phyloP scores from a whole-genome alignment of 2,797 vertebrate genomes.

The Chrosomus eos region DNA sequence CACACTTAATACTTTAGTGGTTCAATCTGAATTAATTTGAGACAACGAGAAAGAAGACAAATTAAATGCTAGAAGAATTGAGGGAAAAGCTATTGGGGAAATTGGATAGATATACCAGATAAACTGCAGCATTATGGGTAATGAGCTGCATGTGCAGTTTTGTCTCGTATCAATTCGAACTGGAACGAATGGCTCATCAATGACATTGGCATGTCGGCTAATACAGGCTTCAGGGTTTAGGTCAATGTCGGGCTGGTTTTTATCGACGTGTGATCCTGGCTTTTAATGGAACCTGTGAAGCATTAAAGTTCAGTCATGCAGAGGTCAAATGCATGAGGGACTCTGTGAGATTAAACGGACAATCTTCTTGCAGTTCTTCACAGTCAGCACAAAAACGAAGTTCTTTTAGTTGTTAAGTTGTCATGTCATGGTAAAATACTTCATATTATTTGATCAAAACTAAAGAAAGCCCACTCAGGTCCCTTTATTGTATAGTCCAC shows the following conservation, averaged over 20 bases:
- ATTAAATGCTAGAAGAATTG: background rate
- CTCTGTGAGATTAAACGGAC: conserved; percentile 13
- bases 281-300: conserved; percentile 69
- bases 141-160: conserved; percentile 46
- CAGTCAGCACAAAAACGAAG: conserved; percentile 31
- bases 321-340: conserved; percentile 58
- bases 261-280: conserved; percentile 69
- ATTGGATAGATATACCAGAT: conserved; percentile 1
- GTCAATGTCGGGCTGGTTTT: conserved; percentile 73
- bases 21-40: conserved; percentile 9
- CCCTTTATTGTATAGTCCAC: background rate
- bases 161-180: conserved; percentile 61
- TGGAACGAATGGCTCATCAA: conserved; percentile 60
- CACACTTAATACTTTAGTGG: background rate
- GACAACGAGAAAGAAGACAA: background rate
- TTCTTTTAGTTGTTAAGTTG: background rate
- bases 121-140: conserved; percentile 36
- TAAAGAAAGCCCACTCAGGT: background rate
- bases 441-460: background rate
- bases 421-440: background rate
- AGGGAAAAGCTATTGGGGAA: background rate
- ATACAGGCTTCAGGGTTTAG: conserved; percentile 62
- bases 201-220: conserved; percentile 64
- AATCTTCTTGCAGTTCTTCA: conserved; percentile 22
- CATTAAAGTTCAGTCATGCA: conserved; percentile 61